Evolutionary conservation across 2,888 invertebrate genomes (phyloP), one percentile per base, ranked within the genome.

Genomic region (Vesta saturnalis): DNA sequence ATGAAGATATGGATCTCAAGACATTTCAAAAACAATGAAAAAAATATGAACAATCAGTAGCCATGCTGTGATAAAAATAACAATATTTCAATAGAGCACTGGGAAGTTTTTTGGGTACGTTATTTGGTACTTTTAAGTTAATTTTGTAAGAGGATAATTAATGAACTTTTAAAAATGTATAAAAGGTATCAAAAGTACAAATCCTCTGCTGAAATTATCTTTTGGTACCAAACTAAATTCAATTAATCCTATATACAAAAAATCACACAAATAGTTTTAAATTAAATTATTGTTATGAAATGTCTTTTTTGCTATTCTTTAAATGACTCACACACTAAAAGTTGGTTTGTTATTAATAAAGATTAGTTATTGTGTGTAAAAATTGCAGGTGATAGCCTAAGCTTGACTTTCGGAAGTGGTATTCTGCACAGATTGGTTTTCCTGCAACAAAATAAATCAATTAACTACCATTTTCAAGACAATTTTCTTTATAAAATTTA

Each of bases 361-460:
- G 77, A 79, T 79, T 81, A 79, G 77, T 80, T 81, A 80, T 75
- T 70, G 70, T 73, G 73, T 69, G 66, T 73, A 73, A 74, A 74
- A 70, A 72, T 74, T 71, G 72, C 59, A 63, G 67, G 72, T 72
- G 71, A 72, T 65, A 60, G 65, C 54, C 43, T 70, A 88, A 85
- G 88, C 88, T 83, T 86, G 87, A 86, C 88, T 88, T 82, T 89
- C 89, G 71, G 87, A 86, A 77, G 87, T 85, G 79, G 87, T 87
- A 80, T 87, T 88, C 83, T 88, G 87, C 83, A 87, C 87, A 78
- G 87, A 85, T 81, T 88, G 88, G 80, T 85, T 85, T 73, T 87
- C 87, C 86, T 87, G 83, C n/a, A 83, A 83, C 64, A 74, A 77
- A 75, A 70, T 70, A 72, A 67, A 49, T 49, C 59, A 62, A 12